Evolutionary conservation across 2,113 vertebrate genomes (phyloP).

Genomic region (Panurus biarmicus): DNA sequence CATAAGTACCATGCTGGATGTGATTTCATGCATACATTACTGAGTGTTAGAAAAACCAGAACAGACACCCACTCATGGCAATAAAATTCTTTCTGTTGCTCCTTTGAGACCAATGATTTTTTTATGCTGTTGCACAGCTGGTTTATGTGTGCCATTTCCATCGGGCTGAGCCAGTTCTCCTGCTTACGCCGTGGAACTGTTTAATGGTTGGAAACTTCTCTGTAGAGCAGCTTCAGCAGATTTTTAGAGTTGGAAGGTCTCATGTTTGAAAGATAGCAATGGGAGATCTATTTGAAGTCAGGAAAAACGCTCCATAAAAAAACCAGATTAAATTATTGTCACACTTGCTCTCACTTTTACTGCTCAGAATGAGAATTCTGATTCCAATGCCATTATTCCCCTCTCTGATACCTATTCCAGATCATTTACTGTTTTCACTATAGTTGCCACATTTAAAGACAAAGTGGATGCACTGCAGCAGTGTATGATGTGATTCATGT

Average conservation of each 20-base stretch:
- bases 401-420: neutral
- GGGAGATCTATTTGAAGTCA: neutral
- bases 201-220: conserved; percentile 30
- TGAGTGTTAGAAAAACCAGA: conserved; percentile 57
- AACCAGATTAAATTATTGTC: neutral
- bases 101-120: conserved; percentile 56
- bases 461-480: neutral
- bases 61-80: conserved; percentile 51
- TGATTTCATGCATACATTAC: conserved; percentile 55
- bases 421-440: neutral
- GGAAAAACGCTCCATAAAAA: neutral
- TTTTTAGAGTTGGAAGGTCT: neutral
- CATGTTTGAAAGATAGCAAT: neutral
- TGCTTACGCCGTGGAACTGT: neutral
- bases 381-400: neutral
- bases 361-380: neutral
- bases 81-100: conserved; percentile 49
- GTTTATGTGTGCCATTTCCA: conserved; percentile 55
- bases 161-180: neutral
- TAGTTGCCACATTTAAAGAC: neutral
- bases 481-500: neutral
- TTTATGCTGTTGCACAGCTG: conserved; percentile 57
- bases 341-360: neutral
- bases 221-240: conserved; percentile 7
- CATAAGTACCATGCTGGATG: conserved; percentile 23